phyloP scores from a whole-genome alignment of 92 coral and sea anemone genomes.

The Epizoanthus stellaris region DNA sequence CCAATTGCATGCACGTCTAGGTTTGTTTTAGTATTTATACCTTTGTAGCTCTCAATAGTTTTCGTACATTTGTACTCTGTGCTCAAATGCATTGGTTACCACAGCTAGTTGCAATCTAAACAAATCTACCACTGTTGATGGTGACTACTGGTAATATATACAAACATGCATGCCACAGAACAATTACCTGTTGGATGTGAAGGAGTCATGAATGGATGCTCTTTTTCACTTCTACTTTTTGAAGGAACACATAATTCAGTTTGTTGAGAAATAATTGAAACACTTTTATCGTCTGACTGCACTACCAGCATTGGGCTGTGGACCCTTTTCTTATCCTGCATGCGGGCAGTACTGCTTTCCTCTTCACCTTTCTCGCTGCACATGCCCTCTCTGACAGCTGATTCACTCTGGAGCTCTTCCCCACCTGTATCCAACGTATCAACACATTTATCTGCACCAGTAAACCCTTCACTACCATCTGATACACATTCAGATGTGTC shows the following conservation, averaged over 20 bases:
- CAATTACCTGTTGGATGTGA: conserved; percentile 17
- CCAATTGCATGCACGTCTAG: too few relatives aligned
- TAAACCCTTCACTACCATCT: background rate
- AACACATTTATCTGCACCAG: background rate
- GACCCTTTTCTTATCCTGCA: conserved; percentile 14
- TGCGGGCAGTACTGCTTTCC: background rate
- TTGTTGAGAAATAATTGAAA: background rate
- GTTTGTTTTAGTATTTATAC: too few relatives aligned
- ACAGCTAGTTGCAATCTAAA: too few relatives aligned
- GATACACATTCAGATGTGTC: conserved; percentile 27
- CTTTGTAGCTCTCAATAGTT: too few relatives aligned
- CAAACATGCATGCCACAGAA: background rate
- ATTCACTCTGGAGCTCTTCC: background rate
- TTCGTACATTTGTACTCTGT: too few relatives aligned
- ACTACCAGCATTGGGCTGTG: conserved; percentile 17
- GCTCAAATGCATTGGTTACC: too few relatives aligned
- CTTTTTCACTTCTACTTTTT: conserved; percentile 25
- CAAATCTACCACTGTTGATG: background rate
- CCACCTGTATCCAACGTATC: background rate
- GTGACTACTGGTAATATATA: background rate
- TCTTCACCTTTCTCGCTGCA: background rate
- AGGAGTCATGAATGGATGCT: conserved; percentile 40
- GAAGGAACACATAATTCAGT: background rate
- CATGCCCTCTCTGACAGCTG: conserved; percentile 1
- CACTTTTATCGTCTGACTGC: conserved; percentile 18